These are phyloP conservation scores for Leptodactylus fuscus DNA, from an alignment of 2,113 vertebrate genomes.

Conservation along the genomic window DNA sequence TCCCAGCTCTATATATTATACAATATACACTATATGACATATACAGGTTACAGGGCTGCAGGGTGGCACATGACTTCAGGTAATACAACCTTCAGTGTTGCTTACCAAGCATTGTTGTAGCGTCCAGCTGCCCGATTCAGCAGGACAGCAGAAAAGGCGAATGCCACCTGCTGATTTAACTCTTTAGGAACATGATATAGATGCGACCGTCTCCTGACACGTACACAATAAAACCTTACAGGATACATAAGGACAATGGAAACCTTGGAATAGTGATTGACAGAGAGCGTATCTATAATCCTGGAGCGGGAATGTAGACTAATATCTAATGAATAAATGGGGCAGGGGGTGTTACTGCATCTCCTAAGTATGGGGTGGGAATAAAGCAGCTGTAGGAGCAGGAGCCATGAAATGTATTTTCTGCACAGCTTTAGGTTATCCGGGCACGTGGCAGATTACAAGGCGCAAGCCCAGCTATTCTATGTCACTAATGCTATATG, in stretches of 20 bases:
- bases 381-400: conserved; percentile 42
- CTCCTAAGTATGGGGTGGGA: neutral
- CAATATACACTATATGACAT: too few species aligned
- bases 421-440: conserved; percentile 47
- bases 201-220: neutral
- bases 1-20: too few species aligned
- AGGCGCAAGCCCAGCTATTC: conserved; percentile 40
- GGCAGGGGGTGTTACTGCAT: conserved; percentile 6
- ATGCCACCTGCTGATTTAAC: neutral
- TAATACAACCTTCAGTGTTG: neutral
- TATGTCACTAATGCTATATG: neutral
- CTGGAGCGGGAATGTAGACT: neutral
- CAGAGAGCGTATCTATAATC: neutral
- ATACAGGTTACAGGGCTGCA: neutral
- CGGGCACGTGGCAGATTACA: conserved; percentile 34
- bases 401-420: conserved; percentile 55
- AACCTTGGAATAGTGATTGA: neutral
- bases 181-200: neutral
- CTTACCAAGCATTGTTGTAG: neutral
- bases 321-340: conserved; percentile 11
- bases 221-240: neutral
- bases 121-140: neutral
- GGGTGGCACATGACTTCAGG: neutral
- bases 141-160: neutral
- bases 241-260: neutral